phyloP scores from a whole-genome alignment of 2,888 invertebrate species.

The Scaptomyza tumidula region DNA sequence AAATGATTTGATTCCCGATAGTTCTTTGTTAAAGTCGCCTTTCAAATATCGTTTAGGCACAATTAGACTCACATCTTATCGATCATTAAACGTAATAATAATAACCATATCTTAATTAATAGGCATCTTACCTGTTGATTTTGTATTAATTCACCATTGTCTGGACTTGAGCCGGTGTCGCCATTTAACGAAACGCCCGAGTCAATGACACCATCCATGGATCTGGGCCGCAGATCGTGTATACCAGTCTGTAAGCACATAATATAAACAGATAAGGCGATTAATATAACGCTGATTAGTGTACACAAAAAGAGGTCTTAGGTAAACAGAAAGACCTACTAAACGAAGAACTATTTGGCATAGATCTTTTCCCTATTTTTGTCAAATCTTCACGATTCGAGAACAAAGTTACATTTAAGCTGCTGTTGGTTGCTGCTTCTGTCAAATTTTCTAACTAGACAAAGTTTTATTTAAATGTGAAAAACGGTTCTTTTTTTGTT shows the following conservation, averaged over 20 bases:
- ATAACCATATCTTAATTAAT: not conserved
- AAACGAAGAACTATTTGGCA: conserved; percentile 51
- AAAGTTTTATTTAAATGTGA: conserved; percentile 65
- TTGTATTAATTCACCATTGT: conserved; percentile 79
- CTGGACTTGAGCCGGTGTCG: conserved; percentile 83
- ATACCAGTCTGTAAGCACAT: conserved; percentile 80
- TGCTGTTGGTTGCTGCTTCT: conserved; percentile 7
- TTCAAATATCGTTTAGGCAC: too few species aligned
- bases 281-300: conserved; percentile 1
- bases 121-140: conserved; percentile 79
- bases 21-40: too few species aligned
- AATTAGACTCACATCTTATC: not conserved
- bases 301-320: not conserved
- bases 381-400: conserved; percentile 40
- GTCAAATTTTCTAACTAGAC: conserved; percentile 52
- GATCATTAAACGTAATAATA: not conserved
- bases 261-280: not conserved
- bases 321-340: not conserved
- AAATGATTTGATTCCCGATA: too few species aligned
- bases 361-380: conserved; percentile 37
- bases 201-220: conserved; percentile 84
- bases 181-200: conserved; percentile 83
- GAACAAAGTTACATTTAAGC: conserved; percentile 1
- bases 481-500: conserved; percentile 73
- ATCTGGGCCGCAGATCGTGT: conserved; percentile 83